Base-by-base conservation (phyloP, 2,888 invertebrate species). In the Gymnosoma rotundatum region DNA sequence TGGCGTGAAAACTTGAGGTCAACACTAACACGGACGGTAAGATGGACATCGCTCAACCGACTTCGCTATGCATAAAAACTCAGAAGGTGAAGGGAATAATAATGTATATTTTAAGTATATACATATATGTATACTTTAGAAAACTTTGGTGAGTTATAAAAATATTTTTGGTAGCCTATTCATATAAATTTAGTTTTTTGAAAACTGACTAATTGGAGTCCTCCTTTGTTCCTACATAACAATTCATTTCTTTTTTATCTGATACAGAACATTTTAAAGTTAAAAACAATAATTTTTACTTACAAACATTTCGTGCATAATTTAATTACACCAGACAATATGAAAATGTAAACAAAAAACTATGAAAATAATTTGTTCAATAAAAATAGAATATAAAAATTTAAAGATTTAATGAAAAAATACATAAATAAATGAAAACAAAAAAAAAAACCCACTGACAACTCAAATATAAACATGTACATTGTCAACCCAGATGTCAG, bases 401-500 rank as follows among this genome's bases (percentile, higher is more conserved):
- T 21, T 50, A 67, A 14, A 67, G 36, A 66, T 56, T 75, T 58
- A 20, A 42, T 14, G 14, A 20, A 60, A 58, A 45, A 45, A 32
- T n/a, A n/a, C 8, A n/a, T n/a, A 7, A 32, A 16, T 4, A 70
- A 18, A 25, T 61, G 6, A 38, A 38, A 38, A 38, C 25, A 12
- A 42, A 42, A 12, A 54, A 58, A 72, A 21, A 45, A n/a, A 21
- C 52, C 45, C 14, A 52, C 75, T 76, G 75, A 64, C 81, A 81
- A 72, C 64, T 42, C 21, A 70, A 81, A 76, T 58, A 83, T 82
- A 86, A 85, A 87, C 86, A 83, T 79, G 76, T 86, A 63, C 75
- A 86, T 87, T 87, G 87, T 87, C 87, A 87, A 86, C 86, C 82
- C 86, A 84, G 78, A 83, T 88, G 86, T 87, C 86, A 83, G 85